These are phyloP conservation scores for Atta cephalotes DNA, from an alignment of 1,140 invertebrate species.

Conservation along the genomic window DNA sequence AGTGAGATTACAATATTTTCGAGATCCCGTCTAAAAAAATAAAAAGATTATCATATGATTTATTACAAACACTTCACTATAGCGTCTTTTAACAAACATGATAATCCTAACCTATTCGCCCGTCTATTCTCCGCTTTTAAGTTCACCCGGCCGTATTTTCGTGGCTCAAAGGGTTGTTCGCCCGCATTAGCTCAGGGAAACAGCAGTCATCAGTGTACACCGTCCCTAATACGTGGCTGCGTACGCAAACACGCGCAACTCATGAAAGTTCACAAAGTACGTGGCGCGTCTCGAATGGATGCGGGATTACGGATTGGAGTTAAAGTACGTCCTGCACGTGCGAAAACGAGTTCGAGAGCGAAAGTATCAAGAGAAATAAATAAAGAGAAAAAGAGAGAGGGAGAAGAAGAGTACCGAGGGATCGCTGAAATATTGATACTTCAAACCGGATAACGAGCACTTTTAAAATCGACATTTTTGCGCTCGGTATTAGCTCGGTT, in stretches of 20 bases:
- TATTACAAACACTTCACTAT: not conserved
- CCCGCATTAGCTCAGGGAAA: constrained; percentile 59
- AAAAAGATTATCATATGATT: not conserved
- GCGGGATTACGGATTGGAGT: constrained; percentile 50
- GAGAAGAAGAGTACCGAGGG: not conserved
- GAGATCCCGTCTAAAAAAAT: not conserved
- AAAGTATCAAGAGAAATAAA: not conserved
- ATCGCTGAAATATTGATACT: constrained; percentile 42
- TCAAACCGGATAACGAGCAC: constrained; percentile 11
- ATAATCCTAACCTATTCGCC: constrained; percentile 16
- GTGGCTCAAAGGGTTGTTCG: constrained; percentile 50
- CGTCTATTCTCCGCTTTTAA: constrained; percentile 53
- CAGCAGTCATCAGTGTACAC: constrained; percentile 49
- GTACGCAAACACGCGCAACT: constrained; percentile 62
- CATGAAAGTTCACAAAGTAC: constrained; percentile 50
- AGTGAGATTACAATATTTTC: not conserved
- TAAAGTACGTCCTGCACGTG: constrained; percentile 39
- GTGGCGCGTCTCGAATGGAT: constrained; percentile 48
- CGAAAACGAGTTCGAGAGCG: constrained; percentile 19
- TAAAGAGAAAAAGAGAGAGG: not conserved
- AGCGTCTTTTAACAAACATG: not conserved
- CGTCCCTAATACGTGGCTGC: constrained; percentile 54
- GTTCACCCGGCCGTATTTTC: constrained; percentile 39
- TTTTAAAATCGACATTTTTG: constrained; percentile 29
- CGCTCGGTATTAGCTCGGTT: constrained; percentile 1